These are phyloP conservation scores for Stichodactyla helianthus DNA, from an alignment of 64 coral and sea anemone species.

Conservation along the genomic window DNA sequence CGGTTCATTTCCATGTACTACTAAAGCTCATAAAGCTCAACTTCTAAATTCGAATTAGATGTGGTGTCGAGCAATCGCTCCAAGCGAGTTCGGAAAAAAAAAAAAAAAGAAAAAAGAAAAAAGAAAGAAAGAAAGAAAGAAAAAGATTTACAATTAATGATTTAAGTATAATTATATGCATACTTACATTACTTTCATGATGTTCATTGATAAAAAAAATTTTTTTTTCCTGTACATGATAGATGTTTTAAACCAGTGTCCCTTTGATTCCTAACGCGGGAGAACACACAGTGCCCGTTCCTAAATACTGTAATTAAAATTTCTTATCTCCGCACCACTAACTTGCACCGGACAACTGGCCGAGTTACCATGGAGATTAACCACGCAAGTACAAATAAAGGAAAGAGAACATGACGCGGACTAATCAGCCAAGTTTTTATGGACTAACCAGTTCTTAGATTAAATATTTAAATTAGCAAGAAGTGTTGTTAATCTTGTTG, in stretches of 20 bases:
- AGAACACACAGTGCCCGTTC: background rate
- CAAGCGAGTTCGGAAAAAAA: too few species aligned
- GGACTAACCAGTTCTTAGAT: background rate
- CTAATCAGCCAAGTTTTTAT: conserved; percentile 3
- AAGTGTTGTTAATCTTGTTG: background rate
- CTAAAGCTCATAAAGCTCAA: too few species aligned
- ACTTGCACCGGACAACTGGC: background rate
- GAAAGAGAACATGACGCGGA: background rate
- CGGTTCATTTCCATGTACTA: too few species aligned
- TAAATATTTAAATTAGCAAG: background rate
- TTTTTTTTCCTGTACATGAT: background rate
- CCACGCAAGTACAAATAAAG: background rate
- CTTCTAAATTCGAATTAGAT: too few species aligned
- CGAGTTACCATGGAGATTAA: background rate
- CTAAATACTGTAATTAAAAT: background rate
- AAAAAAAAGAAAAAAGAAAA: too few species aligned
- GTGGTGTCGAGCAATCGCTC: too few species aligned
- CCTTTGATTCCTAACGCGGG: background rate
- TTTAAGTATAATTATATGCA: too few species aligned
- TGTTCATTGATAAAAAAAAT: background rate
- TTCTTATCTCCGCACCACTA: background rate
- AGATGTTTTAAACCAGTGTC: too few species aligned
- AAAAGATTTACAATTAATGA: too few species aligned
- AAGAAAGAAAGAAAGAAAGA: too few species aligned
- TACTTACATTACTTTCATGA: too few species aligned